Base-by-base conservation (phyloP, 2,113 vertebrate genomes). In the Myodes glareolus region DNA sequence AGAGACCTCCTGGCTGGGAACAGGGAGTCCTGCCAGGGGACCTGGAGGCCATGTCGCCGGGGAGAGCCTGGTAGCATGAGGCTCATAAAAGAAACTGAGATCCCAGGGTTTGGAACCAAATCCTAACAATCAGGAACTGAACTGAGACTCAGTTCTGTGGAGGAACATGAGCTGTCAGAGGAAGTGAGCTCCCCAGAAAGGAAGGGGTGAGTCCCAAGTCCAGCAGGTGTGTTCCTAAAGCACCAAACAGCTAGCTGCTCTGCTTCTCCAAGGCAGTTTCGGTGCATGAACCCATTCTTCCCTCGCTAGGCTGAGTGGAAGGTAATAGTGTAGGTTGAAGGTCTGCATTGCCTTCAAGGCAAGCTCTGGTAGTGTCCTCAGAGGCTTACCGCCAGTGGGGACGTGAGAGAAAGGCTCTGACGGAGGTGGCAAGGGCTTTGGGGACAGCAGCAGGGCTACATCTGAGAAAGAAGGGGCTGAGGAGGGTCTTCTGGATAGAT, bases 21-120 rank as follows among this genome's bases (percentile, higher is more conserved):
- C 50, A 91, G 52, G 21, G 36, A 47, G 72, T 85, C 81, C 76
- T 75, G 50, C 73, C 78, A 82, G 70, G 42, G 31, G 25, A 4
- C 2, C 65, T 3, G 1, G 33, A 0, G 0, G 9, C 52, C 2
- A 1, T 0, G 1, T 19, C 7, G 0, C 9, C 5, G 61, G 39
- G 36, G 21, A 61, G 25, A 29, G 27, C 39, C 45, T 11, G 27
- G n/a, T 25, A 14, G 61, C 70, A 1, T 2, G 6, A 42, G 55
- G n/a, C 63, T 76, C 45, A 39, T 2, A 5, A 42, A 12, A 52
- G 55, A 52, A 92, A 21, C 9, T 0, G 0, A 12, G 7, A 11
- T 11, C 55, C 65, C 85, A 70, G 70, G 72, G 72, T 39, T 76
- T 70, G 1, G 9, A 55, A 75, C 16, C 27, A 85, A 89, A 75